Conservation (phyloP, 1,140 invertebrate species). For the Drosophila persimilis region DNA sequence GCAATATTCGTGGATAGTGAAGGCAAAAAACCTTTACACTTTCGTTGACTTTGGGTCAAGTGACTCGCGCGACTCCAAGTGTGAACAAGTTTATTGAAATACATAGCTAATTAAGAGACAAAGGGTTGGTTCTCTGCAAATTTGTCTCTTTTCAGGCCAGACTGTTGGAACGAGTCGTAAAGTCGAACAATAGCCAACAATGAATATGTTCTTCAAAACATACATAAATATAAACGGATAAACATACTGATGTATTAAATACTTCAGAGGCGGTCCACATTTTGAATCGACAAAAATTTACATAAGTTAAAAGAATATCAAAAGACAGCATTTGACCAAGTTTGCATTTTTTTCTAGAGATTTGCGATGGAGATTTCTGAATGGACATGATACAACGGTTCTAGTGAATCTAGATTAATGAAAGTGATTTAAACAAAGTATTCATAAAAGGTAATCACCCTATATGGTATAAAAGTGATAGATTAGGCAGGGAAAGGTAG, state of each 20-base stretch:
- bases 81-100: slow-evolving; percentile 33
- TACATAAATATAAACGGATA: background rate
- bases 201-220: slow-evolving; percentile 29
- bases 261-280: slow-evolving; percentile 39
- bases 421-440: slow-evolving; percentile 56
- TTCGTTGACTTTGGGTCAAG: slow-evolving; percentile 52
- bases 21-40: slow-evolving; percentile 57
- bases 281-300: slow-evolving; percentile 34
- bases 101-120: slow-evolving; percentile 47
- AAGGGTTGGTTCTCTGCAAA: slow-evolving; percentile 31
- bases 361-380: slow-evolving; percentile 48
- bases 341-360: slow-evolving; percentile 32
- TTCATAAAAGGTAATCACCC: slow-evolving; percentile 32
- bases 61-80: slow-evolving; percentile 29
- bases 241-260: slow-evolving; percentile 24
- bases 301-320: slow-evolving; percentile 34
- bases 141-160: slow-evolving; percentile 15
- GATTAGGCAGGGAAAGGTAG: slow-evolving; percentile 35
- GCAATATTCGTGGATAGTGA: slow-evolving; percentile 20
- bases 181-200: slow-evolving; percentile 24
- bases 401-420: slow-evolving; percentile 69
- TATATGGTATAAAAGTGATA: slow-evolving; percentile 60
- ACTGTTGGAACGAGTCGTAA: slow-evolving; percentile 15
- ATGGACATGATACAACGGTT: slow-evolving; percentile 63
- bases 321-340: slow-evolving; percentile 32